Percentiles rank a stretch among this genome's conserved stretches.
phyloP scores from a whole-genome alignment of 2,888 invertebrate species.

The Iselma pallidipennis region DNA sequence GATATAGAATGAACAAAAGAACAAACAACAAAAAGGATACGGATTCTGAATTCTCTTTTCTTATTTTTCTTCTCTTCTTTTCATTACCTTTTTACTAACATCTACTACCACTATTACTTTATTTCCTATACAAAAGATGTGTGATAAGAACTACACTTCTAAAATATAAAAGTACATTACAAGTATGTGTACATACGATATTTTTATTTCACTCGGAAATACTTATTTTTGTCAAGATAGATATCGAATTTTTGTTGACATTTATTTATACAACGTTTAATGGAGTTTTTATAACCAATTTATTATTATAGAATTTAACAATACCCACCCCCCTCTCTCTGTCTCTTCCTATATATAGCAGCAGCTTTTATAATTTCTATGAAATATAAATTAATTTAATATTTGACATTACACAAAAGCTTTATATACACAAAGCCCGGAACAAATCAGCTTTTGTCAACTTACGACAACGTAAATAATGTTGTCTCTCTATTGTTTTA shows the following conservation, averaged over 20 bases:
- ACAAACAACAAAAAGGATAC: constrained; percentile 4
- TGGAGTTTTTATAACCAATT: not conserved
- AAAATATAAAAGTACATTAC: not conserved
- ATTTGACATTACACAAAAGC: too few relatives aligned
- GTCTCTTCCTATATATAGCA: too few relatives aligned
- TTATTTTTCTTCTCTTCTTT: not conserved
- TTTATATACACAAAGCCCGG: too few relatives aligned
- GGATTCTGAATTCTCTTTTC: not conserved
- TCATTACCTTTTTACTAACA: not conserved
- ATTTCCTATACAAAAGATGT: not conserved
- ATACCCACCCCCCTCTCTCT: not conserved
- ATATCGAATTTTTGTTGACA: constrained; percentile 4
- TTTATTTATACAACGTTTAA: not conserved
- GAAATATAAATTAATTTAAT: too few relatives aligned
- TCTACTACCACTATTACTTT: not conserved
- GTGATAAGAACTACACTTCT: not conserved
- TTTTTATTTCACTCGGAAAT: constrained; percentile 1
- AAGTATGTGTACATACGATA: not conserved
- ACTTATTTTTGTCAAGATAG: not conserved
- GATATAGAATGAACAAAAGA: constrained; percentile 23
- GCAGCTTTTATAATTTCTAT: too few relatives aligned
- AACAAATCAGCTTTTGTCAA: too few relatives aligned
- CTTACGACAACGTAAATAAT: too few relatives aligned
- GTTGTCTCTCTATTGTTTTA: too few relatives aligned
- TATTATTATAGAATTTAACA: not conserved